phyloP scores from a whole-genome alignment of 2,113 vertebrate species.

The Poeciliopsis prolifica region DNA sequence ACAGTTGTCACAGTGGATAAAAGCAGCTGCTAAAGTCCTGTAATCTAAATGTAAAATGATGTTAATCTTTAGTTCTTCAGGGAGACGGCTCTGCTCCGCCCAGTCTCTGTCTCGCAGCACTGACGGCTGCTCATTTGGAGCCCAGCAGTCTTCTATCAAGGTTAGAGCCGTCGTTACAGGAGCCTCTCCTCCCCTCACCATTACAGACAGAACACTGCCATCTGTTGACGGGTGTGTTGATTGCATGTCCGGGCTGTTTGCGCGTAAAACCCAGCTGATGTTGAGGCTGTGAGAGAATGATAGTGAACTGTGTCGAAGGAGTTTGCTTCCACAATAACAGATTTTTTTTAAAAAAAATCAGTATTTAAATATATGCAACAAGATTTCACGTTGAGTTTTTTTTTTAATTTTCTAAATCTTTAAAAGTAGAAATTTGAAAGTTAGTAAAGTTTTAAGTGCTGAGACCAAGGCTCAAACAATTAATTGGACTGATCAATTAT shows the following conservation, averaged over 20 bases:
- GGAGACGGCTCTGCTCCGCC: conserved; percentile 34
- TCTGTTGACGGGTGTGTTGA: conserved; percentile 72
- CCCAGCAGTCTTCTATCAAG: conserved; percentile 52
- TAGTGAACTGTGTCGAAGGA: not conserved
- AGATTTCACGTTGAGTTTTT: too few relatives aligned
- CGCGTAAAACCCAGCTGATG: not conserved
- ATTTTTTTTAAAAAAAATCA: too few relatives aligned
- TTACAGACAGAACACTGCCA: conserved; percentile 78
- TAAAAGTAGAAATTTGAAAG: too few relatives aligned
- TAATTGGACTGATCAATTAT: too few relatives aligned
- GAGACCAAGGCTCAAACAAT: too few relatives aligned
- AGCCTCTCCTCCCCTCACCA: conserved; percentile 44
- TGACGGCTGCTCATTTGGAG: conserved; percentile 34
- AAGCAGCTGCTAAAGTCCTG: conserved; percentile 29
- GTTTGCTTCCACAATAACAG: not conserved
- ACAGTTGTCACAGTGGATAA: conserved; percentile 17
- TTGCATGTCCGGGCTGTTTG: conserved; percentile 49
- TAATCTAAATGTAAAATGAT: conserved; percentile 54
- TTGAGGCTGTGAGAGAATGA: not conserved
- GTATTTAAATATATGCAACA: too few relatives aligned
- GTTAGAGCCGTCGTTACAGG: conserved; percentile 58
- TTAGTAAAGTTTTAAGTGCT: too few relatives aligned
- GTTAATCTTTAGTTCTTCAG: conserved; percentile 49
- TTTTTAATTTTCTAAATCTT: too few relatives aligned
- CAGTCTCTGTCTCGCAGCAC: not conserved